Evolutionary conservation across 2,888 invertebrate genomes (phyloP).

Genomic region (Leucophenga montana): DNA sequence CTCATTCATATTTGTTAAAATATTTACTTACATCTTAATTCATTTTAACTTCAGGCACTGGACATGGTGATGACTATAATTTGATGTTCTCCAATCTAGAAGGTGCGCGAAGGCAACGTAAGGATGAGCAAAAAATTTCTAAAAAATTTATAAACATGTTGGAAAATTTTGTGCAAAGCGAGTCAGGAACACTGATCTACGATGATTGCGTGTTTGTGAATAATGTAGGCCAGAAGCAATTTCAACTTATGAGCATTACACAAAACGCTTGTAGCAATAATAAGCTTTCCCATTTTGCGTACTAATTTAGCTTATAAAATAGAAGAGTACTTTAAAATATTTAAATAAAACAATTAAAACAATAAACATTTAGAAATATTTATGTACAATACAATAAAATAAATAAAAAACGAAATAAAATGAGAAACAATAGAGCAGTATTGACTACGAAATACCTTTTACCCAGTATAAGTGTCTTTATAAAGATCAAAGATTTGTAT

Average conservation of each 20-base stretch:
- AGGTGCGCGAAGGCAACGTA: conserved; percentile 7
- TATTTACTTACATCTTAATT: background rate
- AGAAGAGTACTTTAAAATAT: too few species aligned
- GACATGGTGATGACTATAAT: conserved; percentile 54
- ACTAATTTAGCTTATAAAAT: background rate
- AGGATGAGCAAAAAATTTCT: conserved; percentile 42
- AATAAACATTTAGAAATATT: too few species aligned
- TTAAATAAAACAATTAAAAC: too few species aligned
- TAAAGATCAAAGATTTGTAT: too few species aligned
- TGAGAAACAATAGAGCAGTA: too few species aligned
- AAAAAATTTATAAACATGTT: conserved; percentile 51
- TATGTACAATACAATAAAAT: too few species aligned
- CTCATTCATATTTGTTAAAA: background rate
- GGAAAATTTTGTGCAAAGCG: conserved; percentile 43
- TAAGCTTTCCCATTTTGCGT: conserved; percentile 26
- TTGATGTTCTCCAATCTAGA: conserved; percentile 42
- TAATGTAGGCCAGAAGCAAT: conserved; percentile 40
- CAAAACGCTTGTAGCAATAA: conserved; percentile 40
- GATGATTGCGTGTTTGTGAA: conserved; percentile 45
- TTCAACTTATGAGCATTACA: conserved; percentile 44
- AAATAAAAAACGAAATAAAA: too few species aligned
- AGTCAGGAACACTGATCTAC: conserved; percentile 35
- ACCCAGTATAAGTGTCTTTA: too few species aligned
- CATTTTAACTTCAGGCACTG: conserved; percentile 43
- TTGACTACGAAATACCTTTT: too few species aligned